phyloP scores from a whole-genome alignment of 2,797 vertebrate species.

The Cichlasoma orientale region DNA sequence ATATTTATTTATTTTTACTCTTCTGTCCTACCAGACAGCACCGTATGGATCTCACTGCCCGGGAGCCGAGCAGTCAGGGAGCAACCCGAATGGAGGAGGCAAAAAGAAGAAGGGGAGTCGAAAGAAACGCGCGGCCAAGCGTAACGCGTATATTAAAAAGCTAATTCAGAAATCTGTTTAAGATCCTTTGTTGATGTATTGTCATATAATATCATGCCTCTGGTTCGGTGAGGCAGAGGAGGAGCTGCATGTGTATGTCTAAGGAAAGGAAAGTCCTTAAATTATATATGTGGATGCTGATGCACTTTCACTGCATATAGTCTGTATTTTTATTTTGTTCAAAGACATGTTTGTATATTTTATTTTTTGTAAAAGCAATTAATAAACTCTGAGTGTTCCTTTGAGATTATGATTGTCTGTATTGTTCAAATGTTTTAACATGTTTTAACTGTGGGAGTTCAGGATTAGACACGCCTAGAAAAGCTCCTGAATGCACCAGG shows the following conservation, averaged over 20 bases:
- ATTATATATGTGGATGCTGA: constrained; percentile 8
- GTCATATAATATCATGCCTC: background rate
- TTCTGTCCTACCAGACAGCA: constrained; percentile 18
- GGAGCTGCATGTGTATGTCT: background rate
- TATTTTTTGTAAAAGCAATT: constrained; percentile 15
- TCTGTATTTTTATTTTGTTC: constrained; percentile 9
- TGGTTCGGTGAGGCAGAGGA: background rate
- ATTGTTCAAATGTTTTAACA: background rate
- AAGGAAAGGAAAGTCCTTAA: background rate
- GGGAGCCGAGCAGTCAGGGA: constrained; percentile 9
- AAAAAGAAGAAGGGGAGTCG: constrained; percentile 41
- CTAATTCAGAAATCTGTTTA: constrained; percentile 49
- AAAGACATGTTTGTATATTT: background rate
- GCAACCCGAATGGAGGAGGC: constrained; percentile 6
- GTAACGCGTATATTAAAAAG: constrained; percentile 44
- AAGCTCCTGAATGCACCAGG: background rate
- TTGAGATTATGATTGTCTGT: background rate
- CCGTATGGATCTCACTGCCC: background rate
- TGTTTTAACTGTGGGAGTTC: background rate
- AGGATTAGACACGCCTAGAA: constrained; percentile 2
- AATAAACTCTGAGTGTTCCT: constrained; percentile 44
- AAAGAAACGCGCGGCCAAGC: constrained; percentile 32
- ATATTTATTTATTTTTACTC: background rate
- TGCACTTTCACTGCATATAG: constrained; percentile 31
- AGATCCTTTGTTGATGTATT: background rate